A percentile compares a stretch with the other conserved stretches of the same genome.
Conservation (phyloP, 2,797 vertebrate species). For the Eurystomus glaucurus region DNA sequence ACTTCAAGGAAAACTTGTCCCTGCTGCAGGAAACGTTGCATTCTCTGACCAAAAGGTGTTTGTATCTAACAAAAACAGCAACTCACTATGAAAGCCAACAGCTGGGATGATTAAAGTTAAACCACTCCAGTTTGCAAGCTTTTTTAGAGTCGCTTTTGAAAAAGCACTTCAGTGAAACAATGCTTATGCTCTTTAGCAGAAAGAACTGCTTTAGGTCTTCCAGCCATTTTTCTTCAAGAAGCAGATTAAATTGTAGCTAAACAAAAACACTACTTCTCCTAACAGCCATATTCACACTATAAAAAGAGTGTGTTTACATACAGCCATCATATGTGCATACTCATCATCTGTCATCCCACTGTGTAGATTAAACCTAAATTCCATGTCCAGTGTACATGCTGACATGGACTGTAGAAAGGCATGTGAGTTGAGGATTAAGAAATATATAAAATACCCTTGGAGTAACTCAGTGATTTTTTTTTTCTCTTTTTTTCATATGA, state of each 20-base stretch:
- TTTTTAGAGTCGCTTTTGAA: constrained; percentile 28
- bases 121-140: neutral
- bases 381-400: neutral
- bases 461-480: neutral
- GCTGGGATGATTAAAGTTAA: constrained; percentile 42
- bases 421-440: neutral
- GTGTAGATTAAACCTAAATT: neutral
- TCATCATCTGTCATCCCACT: neutral
- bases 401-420: neutral
- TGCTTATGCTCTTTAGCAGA: neutral
- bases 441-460: neutral
- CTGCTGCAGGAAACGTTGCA: neutral
- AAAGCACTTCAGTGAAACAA: constrained; percentile 18
- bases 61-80: constrained; percentile 3
- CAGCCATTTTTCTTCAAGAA: neutral
- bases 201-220: neutral
- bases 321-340: neutral
- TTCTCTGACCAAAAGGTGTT: neutral
- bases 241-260: neutral
- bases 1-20: neutral
- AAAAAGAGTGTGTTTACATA: neutral
- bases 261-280: constrained; percentile 19
- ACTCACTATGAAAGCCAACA: neutral
- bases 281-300: neutral
- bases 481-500: neutral